phyloP scores from a whole-genome alignment of 2,888 invertebrate genomes.

The Diachrysia chrysitis region DNA sequence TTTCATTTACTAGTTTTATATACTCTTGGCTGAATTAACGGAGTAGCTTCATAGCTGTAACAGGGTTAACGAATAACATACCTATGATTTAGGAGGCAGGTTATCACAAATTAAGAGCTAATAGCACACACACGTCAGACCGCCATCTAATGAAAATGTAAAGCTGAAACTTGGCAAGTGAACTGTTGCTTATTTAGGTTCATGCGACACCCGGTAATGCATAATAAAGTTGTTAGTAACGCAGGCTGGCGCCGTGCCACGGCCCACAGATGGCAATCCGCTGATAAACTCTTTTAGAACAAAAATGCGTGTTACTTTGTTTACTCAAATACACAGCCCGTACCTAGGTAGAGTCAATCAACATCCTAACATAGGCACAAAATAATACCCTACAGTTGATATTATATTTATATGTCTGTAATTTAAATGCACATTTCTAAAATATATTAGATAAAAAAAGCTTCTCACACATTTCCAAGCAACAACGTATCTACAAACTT shows the following conservation, averaged over 20 bases:
- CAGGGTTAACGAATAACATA: background rate
- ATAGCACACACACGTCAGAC: slow-evolving; percentile 65
- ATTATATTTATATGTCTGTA: too few relatives aligned
- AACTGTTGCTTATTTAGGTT: slow-evolving; percentile 84
- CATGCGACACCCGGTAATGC: slow-evolving; percentile 80
- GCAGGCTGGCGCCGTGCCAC: slow-evolving; percentile 75
- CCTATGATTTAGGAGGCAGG: slow-evolving; percentile 10
- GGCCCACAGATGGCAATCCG: slow-evolving; percentile 67
- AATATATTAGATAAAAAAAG: too few relatives aligned
- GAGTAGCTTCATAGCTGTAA: background rate
- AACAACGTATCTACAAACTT: too few relatives aligned
- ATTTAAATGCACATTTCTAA: too few relatives aligned
- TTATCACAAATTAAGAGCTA: slow-evolving; percentile 58
- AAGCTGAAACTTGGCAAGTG: slow-evolving; percentile 84
- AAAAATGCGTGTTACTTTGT: slow-evolving; percentile 40
- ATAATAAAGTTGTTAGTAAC: slow-evolving; percentile 85
- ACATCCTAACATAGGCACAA: background rate
- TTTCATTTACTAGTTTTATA: background rate
- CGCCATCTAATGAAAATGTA: slow-evolving; percentile 84
- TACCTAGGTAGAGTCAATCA: background rate
- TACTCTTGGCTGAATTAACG: too few relatives aligned
- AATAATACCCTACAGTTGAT: background rate
- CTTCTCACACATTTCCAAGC: too few relatives aligned
- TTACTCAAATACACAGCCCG: slow-evolving; percentile 7
- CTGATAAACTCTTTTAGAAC: slow-evolving; percentile 68